Evolutionary conservation across 2,113 vertebrate species (phyloP), one percentile per base, ranked within the genome.

Genomic region (Gadus chalcogrammus): DNA sequence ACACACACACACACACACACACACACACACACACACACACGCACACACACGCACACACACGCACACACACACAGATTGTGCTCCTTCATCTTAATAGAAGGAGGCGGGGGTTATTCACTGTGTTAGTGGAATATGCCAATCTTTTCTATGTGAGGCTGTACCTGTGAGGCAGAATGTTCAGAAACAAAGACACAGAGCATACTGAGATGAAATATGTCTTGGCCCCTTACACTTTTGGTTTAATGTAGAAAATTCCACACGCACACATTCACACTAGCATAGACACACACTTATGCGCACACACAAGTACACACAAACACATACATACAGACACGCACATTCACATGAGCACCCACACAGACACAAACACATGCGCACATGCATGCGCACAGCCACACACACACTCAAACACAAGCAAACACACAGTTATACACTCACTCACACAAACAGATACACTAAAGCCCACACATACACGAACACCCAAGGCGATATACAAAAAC

Each of bases 1-100:
- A 69, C 74, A 66, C 61, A 75, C 73, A 69, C 80, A 60, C 64
- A 55, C 31, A 77, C 77, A 76, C 65, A 76, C 70, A 69, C 74
- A 66, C 61, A 75, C 73, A 69, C 80, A 60, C 64, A 55, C 31
- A 77, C 77, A 76, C 65, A 76, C 70, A 69, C 74, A 66, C 61
- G n/a, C n/a, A n/a, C n/a, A n/a, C n/a, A n/a, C n/a, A n/a, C n/a
- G n/a, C 80, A 60, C 64, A 55, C 31, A 77, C 77, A 76, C 65
- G 74, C 70, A 69, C 74, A 66, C 61, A 67, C 35, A 68, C 68
- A 63, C 24, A 71, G 68, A 71, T n/a, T 53, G 42, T 53, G 52
- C 60, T 16, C 59, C 24, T 27, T 48, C 12, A 48, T 68, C 13
- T 52, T 42, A 63, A 68, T 5, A 18, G 13, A 61, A 56, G 16